phyloP scores from a whole-genome alignment of 2,888 invertebrate species.

The Teinopalpus imperialis region DNA sequence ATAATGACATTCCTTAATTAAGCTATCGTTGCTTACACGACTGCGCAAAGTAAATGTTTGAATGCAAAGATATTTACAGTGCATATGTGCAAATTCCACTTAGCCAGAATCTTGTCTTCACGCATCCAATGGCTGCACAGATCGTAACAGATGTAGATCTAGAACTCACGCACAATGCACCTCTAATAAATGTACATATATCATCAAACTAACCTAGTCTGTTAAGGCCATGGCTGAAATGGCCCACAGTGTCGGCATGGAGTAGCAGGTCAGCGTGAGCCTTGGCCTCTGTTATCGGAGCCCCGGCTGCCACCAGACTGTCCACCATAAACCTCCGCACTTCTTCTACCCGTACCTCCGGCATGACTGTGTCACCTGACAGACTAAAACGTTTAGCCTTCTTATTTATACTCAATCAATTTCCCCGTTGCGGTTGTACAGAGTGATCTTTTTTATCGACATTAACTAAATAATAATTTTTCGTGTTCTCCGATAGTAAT shows the following conservation, averaged over 20 bases:
- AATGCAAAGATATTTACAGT: too few species aligned
- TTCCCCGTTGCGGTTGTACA: conserved; percentile 10
- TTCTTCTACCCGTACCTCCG: conserved; percentile 75
- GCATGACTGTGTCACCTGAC: conserved; percentile 45
- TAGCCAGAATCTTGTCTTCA: too few species aligned
- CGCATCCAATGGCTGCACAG: too few species aligned
- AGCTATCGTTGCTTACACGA: too few species aligned
- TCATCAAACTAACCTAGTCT: conserved; percentile 86
- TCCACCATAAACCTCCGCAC: conserved; percentile 82
- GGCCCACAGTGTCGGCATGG: conserved; percentile 90
- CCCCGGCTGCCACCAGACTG: conserved; percentile 83
- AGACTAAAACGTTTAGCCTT: conserved; percentile 10
- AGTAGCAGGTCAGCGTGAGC: conserved; percentile 85
- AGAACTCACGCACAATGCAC: too few species aligned
- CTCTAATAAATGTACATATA: too few species aligned
- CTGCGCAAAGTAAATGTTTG: too few species aligned
- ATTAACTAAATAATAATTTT: conserved; percentile 1
- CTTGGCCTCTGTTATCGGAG: conserved; percentile 79
- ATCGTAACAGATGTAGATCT: too few species aligned
- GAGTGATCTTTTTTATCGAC: not conserved
- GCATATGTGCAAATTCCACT: too few species aligned
- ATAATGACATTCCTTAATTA: too few species aligned
- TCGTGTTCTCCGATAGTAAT: too few species aligned
- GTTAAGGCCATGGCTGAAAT: conserved; percentile 94
- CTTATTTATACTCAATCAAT: conserved; percentile 20